Evolutionary conservation across 2,888 invertebrate genomes (phyloP), one percentile per base, ranked within the genome.

Genomic region (Andrena praecox): DNA sequence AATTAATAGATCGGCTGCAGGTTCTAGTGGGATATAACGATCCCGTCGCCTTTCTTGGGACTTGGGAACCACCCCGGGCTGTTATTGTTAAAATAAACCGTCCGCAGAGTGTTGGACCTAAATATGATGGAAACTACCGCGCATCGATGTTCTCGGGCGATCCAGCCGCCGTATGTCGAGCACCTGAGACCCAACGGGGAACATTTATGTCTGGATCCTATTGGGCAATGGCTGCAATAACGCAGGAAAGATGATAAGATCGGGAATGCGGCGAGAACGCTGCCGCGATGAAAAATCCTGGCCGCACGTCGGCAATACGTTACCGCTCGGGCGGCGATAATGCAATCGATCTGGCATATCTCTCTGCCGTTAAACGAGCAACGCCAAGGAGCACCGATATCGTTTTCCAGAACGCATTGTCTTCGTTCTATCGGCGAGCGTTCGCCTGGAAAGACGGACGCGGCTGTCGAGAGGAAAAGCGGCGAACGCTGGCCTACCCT

Each of bases 321-420:
- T 82, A 85, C 71, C 76, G 76, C 70, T 81, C 64, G 16, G 79
- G 50, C 62, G 69, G 52, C 75, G 85, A 86, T 87, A 85, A 84
- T 81, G 79, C 71, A 84, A 87, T 87, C 87, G 84, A 87, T 87
- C 80, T 80, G 70, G 80, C 85, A 85, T 87, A 87, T 87, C 87
- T 85, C 48, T 48, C 29, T 73, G 64, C 54, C 71, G 79, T 63
- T 84, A 87, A 85, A 86, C 71, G 71, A 87, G 79, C 80, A 59
- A 66, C 50, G 67, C 82, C 73, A 80, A 20, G 80, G 50, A 75
- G 62, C 82, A 35, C 59, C 64, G 54, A 73, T 79, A 77, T 78
- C 62, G 72, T 74, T 70, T 56, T 82, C 79, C 66, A 71, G 42
- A 48, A 72, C 50, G 64, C 67, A 73, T 75, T 78, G 84, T 79